Conservation (phyloP, 2,113 vertebrate genomes). For the Aplodontia rufa region DNA sequence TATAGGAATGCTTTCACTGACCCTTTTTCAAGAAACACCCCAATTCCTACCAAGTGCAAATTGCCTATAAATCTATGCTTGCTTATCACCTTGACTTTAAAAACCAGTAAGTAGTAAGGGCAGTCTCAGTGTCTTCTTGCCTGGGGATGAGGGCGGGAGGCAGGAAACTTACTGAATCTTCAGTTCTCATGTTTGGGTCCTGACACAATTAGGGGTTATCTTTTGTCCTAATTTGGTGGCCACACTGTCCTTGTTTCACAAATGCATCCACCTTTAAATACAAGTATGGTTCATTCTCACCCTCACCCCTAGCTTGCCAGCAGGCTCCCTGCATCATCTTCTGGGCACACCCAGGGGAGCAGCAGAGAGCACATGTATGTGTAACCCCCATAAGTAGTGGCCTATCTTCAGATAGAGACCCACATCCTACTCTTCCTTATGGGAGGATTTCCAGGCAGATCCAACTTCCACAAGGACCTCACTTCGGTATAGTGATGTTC, state of each 20-base stretch:
- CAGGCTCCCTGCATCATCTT: background rate
- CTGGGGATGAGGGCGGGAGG: accelerated
- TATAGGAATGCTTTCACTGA: background rate
- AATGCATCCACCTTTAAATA: background rate
- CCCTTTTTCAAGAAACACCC: background rate
- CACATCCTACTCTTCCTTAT: background rate
- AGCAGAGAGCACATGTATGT: background rate
- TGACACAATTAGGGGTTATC: background rate
- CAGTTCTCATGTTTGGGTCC: background rate
- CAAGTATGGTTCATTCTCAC: background rate
- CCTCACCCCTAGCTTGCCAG: background rate
- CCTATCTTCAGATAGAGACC: background rate
- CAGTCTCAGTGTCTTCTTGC: background rate
- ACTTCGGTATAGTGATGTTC: background rate
- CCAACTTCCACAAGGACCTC: background rate
- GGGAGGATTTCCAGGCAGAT: background rate
- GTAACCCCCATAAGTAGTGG: background rate
- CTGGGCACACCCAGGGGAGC: background rate
- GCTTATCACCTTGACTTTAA: background rate
- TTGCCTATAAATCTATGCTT: background rate
- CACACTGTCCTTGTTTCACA: background rate
- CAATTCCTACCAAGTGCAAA: background rate
- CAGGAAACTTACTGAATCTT: background rate
- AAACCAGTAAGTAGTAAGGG: background rate
- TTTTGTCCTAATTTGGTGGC: background rate